Percentiles rank a stretch among this genome's conserved stretches.
phyloP scores from a whole-genome alignment of 1,140 invertebrate species.

The Zaprionus capensis region DNA sequence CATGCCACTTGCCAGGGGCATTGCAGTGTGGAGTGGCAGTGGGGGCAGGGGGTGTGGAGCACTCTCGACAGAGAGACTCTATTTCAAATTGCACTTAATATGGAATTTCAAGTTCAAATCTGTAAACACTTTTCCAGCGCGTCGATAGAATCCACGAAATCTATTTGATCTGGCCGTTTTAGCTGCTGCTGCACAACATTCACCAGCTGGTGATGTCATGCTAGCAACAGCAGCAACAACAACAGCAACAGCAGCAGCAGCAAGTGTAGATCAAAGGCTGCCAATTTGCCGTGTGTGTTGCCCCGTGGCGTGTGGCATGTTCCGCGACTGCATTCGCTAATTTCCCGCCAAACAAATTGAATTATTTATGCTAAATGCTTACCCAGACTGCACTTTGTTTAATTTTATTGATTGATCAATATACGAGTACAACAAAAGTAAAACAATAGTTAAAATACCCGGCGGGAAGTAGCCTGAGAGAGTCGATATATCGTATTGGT shows the following conservation, averaged over 20 bases:
- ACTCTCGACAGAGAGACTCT: constrained; percentile 36
- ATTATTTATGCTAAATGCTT: constrained; percentile 19
- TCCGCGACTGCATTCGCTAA: constrained; percentile 12
- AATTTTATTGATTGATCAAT: not conserved
- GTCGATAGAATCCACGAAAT: constrained; percentile 34
- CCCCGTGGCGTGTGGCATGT: constrained; percentile 35
- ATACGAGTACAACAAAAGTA: not conserved
- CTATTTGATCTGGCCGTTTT: constrained; percentile 49
- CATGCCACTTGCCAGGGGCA: constrained; percentile 54
- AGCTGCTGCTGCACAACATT: constrained; percentile 13
- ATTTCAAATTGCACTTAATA: constrained; percentile 80
- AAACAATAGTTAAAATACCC: not conserved
- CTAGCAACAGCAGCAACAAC: constrained; percentile 15
- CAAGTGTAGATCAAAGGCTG: constrained; percentile 42
- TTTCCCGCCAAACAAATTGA: constrained; percentile 24
- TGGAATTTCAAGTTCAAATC: constrained; percentile 76
- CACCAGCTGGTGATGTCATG: constrained; percentile 44
- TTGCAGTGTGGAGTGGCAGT: not conserved
- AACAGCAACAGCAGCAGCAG: not conserved
- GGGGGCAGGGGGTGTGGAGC: not conserved
- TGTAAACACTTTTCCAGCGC: constrained; percentile 36
- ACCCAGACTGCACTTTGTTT: not conserved
- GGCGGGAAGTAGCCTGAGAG: too few species aligned
- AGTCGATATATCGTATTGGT: too few species aligned
- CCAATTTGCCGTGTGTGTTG: constrained; percentile 20